Evolutionary conservation across 2,888 invertebrate genomes (phyloP).

Genomic region (Tenthredo livida): DNA sequence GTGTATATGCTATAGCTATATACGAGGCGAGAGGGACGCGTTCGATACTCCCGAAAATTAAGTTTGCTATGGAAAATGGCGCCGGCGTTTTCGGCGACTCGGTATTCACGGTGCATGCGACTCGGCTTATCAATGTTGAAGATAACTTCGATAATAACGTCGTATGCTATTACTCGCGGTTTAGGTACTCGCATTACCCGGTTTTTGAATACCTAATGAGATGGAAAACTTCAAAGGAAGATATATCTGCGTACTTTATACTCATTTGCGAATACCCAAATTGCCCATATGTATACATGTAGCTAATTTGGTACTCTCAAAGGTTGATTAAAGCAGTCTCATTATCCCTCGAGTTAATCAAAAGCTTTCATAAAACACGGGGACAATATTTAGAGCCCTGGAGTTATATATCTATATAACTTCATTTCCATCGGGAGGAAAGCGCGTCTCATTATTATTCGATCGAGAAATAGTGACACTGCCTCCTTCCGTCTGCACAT

Average conservation of each 20-base stretch:
- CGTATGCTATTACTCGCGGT: not conserved
- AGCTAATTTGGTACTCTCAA: not conserved
- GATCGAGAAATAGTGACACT: not conserved
- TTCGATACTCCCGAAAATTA: conserved; percentile 73
- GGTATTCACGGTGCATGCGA: not conserved
- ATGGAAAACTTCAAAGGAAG: not conserved
- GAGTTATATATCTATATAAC: not conserved
- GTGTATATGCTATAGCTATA: conserved; percentile 48
- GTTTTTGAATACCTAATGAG: not conserved
- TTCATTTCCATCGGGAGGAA: not conserved
- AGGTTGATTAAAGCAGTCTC: not conserved
- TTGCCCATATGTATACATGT: not conserved
- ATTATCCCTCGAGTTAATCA: conserved; percentile 18
- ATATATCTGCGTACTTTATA: not conserved
- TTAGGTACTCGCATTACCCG: not conserved
- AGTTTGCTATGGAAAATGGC: conserved; percentile 20
- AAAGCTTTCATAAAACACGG: not conserved
- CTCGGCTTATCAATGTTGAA: not conserved
- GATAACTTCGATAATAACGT: not conserved
- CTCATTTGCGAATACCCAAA: not conserved
- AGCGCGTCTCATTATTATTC: not conserved
- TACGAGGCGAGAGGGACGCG: conserved; percentile 62
- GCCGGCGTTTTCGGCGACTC: not conserved
- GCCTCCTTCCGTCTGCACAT: not conserved
- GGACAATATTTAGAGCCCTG: not conserved